phyloP scores from a whole-genome alignment of 2,113 vertebrate species.

The Neofelis nebulosa region DNA sequence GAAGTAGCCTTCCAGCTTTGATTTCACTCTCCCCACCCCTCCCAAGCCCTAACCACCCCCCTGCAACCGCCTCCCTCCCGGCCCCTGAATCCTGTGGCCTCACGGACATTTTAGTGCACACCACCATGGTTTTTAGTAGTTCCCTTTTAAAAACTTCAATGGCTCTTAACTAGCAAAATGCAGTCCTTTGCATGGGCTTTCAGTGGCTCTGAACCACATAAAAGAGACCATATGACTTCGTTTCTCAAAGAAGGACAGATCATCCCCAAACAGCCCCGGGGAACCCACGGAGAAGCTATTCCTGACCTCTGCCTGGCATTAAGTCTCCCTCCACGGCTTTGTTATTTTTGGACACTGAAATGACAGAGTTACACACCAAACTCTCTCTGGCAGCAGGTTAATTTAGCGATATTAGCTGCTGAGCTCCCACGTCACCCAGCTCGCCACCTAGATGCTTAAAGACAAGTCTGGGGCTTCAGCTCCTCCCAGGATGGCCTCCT shows the following conservation, averaged over 20 bases:
- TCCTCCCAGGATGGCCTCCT: background rate
- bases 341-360: constrained; percentile 53
- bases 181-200: background rate
- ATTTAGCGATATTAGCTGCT: background rate
- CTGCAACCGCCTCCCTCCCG: background rate
- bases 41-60: fast-evolving
- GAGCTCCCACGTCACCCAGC: background rate
- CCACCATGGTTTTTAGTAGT: background rate
- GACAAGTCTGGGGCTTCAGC: background rate
- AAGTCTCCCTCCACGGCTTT: background rate
- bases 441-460: background rate
- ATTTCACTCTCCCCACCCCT: background rate
- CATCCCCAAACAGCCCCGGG: background rate
- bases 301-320: background rate
- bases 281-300: background rate
- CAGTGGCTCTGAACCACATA: background rate
- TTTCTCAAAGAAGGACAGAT: background rate
- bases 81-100: background rate
- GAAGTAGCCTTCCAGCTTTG: background rate
- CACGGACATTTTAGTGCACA: background rate
- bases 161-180: background rate
- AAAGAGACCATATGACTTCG: background rate
- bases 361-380: background rate
- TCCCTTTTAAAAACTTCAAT: background rate
- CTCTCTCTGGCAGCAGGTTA: constrained; percentile 40